Percentiles rank a stretch among this genome's conserved stretches.
These are phyloP conservation scores for Linyphia triangularis DNA, from an alignment of 2,888 invertebrate genomes.

Conservation along the genomic window DNA sequence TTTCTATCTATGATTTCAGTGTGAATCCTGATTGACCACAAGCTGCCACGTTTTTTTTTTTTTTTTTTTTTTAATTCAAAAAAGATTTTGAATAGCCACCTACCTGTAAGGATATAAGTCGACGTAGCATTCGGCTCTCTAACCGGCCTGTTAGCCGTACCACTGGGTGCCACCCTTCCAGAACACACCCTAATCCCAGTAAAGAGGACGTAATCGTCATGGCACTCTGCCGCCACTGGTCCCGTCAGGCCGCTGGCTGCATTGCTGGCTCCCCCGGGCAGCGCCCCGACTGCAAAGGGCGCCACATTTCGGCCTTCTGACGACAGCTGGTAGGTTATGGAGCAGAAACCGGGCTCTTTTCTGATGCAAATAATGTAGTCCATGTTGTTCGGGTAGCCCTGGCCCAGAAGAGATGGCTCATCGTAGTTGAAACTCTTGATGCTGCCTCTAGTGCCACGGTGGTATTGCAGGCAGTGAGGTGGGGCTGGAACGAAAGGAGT, in stretches of 20 bases:
- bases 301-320: constrained; percentile 62
- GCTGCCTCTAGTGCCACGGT: constrained; percentile 76
- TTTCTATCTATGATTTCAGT: too few relatives aligned
- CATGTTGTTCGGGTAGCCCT: constrained; percentile 77
- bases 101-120: constrained; percentile 66
- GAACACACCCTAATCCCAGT: constrained; percentile 76
- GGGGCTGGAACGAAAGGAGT: constrained; percentile 74
- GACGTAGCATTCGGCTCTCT: constrained; percentile 57
- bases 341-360: constrained; percentile 77
- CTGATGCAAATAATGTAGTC: constrained; percentile 76
- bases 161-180: constrained; percentile 38
- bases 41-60: too few relatives aligned
- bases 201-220: constrained; percentile 76
- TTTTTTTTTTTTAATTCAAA: too few relatives aligned
- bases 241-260: constrained; percentile 52
- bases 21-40: too few relatives aligned
- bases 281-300: constrained; percentile 76
- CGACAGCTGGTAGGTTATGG: constrained; percentile 76
- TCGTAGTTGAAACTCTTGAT: constrained; percentile 78
- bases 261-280: constrained; percentile 58
- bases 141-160: constrained; percentile 34
- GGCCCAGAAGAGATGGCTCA: constrained; percentile 43
- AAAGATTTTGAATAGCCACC: not conserved
- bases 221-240: constrained; percentile 75
- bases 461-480: constrained; percentile 78